Conservation (phyloP, 2,113 vertebrate genomes). For the Piliocolobus tephrosceles region DNA sequence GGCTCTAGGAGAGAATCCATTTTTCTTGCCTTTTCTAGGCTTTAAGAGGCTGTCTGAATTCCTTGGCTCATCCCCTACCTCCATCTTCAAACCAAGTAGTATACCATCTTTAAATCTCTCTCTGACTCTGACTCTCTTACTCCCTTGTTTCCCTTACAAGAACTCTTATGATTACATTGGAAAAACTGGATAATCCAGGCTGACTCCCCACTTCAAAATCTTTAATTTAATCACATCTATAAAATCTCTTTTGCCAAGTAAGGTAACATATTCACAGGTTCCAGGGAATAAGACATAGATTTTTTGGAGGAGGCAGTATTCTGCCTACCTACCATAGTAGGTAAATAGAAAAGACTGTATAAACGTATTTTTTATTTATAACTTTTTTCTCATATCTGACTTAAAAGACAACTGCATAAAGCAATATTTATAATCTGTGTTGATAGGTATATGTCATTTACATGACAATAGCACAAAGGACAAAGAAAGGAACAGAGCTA, state of each 20-base stretch:
- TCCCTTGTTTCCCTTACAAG: not conserved
- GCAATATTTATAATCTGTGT: not conserved
- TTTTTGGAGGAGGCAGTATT: not conserved
- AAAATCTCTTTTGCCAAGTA: not conserved
- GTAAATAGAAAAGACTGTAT: not conserved
- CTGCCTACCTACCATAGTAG: not conserved
- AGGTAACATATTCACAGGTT: not conserved
- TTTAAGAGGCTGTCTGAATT: not conserved
- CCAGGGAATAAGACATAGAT: not conserved
- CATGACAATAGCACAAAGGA: not conserved
- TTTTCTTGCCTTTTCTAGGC: not conserved
- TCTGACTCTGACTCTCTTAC: not conserved
- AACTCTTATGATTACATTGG: not conserved
- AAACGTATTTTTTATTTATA: not conserved
- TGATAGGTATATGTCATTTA: not conserved
- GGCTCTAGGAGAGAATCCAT: not conserved
- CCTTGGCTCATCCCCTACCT: not conserved
- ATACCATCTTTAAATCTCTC: constrained; percentile 6
- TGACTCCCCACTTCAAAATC: not conserved
- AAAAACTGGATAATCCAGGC: not conserved
- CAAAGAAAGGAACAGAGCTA: not conserved
- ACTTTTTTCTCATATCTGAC: not conserved
- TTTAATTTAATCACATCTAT: not conserved
- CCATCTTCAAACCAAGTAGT: not conserved
- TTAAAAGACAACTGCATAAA: not conserved